Evolutionary conservation across 2,797 vertebrate species (phyloP), one percentile per base, ranked within the genome.

Genomic region (Huso huso): DNA sequence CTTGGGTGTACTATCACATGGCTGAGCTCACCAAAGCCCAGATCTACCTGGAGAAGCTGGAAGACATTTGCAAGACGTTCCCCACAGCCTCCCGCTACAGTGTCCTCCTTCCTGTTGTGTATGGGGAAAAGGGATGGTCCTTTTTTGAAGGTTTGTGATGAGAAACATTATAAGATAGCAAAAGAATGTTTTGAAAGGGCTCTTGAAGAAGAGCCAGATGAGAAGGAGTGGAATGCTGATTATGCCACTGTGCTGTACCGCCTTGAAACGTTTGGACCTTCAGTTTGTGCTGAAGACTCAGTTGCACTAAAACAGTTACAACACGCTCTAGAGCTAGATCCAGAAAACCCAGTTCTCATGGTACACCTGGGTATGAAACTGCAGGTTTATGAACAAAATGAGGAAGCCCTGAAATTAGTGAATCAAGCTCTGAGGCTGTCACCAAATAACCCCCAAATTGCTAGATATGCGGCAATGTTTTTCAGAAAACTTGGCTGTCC

Each of bases 101-200:
- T 50, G 64, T 69, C 64, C 48, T 73, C 7, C 48, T 77, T 62
- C 79, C 88, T 63, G 83, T 84, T 48, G 64, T 86, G 18, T 72
- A 63, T 9, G 82, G 81, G 73, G 86, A 89, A 63, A 74, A 91
- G 75, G 90, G 87, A 8, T 91, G 88, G 88, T 77, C 87, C 9
- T 76, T 86, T 86, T 9, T 63, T 90, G 63, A 87, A 80, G 48
- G 89, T 89, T 76, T 83, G 84, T 18, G 18, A 18, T 50, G 0
- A 0, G 0, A 18, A 18, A 18, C 81, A 92, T 75, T 82, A 77
- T 0, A 23, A 77, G 6, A 82, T 62, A 69, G 87, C 91, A 60
- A 81, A 81, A 77, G 60, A 73, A 7, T 86, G 84, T 71, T 93
- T 93, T 79, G 73, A 72, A 70, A 86, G 82, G n/a, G 90, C 87